Evolutionary conservation across 2,113 vertebrate genomes (phyloP), one percentile per base, ranked within the genome.

Genomic region (Podarcis cretensis): DNA sequence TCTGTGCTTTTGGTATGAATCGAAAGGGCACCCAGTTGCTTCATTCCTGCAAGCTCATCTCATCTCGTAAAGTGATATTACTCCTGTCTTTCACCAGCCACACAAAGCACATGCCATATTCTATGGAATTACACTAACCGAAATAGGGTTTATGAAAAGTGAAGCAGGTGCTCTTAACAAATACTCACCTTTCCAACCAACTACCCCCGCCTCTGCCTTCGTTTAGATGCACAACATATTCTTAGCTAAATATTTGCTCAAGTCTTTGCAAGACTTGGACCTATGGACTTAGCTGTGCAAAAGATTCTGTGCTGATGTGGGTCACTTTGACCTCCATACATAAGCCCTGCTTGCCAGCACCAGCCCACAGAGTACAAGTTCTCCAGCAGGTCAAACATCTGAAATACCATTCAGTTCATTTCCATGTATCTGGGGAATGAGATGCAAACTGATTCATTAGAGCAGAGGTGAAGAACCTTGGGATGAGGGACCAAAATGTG

Each of bases 231-330:
- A 25, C 80, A 81, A 59, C 40, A 77, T 77, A 37, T 86, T 66
- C 27, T 65, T 32, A 32, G 18, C 54, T 32, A 88, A 68, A 83
- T 66, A 83, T 83, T 77, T 83, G n/a, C 54, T 88, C 73, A 66
- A 14, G 32, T 77, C 10, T 74, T 87, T 74, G 69, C 40, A 77
- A 35, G 59, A 65, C 9, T 27, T 23, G 35, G 20, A 43, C 37
- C 16, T 16, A 78, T 68, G 14, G 77, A 30, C 40, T 27, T 63
- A 69, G 68, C 32, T 74, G 20, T 74, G 27, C 21, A 73, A n/a
- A 82, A 87, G 30, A 81, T 40, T 82, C 32, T 73, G 43, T 9
- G 43, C 18, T 35, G 54, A 37, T 35, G 40, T 83, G 30, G 30
- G 73, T 88, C 73, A 83, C n/a, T 77, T 65, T 88, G 73, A 37